Conservation (phyloP, 2,797 vertebrate genomes). For the Eulemur albifrons region DNA sequence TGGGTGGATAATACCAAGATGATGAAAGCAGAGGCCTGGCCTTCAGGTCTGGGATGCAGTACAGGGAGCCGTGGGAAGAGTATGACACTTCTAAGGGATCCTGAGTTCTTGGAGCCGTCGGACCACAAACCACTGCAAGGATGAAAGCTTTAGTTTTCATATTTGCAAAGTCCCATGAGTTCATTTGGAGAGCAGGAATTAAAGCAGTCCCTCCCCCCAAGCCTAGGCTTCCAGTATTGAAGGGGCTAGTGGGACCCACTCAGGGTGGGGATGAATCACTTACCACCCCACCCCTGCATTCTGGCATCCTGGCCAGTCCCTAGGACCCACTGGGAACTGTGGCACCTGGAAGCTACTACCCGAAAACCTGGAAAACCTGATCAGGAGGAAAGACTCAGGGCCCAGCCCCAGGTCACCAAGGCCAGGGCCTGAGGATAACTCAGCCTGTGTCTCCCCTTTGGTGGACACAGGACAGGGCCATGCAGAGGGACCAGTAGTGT, state of each 20-base stretch:
- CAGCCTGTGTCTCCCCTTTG: background rate
- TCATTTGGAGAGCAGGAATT: slow-evolving; percentile 35
- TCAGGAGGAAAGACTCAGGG: background rate
- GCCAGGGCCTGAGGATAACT: background rate
- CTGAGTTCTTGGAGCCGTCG: background rate
- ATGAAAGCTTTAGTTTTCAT: slow-evolving; percentile 21
- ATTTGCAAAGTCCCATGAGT: slow-evolving; percentile 54
- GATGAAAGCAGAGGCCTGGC: background rate
- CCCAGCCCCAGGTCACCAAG: background rate
- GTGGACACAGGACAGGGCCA: background rate
- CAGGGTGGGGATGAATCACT: slow-evolving; percentile 59
- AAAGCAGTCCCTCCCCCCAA: background rate
- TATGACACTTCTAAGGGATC: background rate
- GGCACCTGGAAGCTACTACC: background rate
- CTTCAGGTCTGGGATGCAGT: background rate
- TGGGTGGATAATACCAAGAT: background rate
- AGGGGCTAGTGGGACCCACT: slow-evolving; percentile 35
- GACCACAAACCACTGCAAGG: background rate
- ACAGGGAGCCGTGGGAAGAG: background rate
- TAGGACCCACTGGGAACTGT: background rate
- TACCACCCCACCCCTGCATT: background rate
- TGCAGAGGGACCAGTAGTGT: background rate
- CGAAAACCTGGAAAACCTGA: background rate
- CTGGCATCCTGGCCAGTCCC: background rate
- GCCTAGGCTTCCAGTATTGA: slow-evolving; percentile 54